A percentile compares a stretch with the other conserved stretches of the same genome.
Evolutionary conservation across 2,888 invertebrate species (phyloP).

Genomic region (Diarsia dahlii): DNA sequence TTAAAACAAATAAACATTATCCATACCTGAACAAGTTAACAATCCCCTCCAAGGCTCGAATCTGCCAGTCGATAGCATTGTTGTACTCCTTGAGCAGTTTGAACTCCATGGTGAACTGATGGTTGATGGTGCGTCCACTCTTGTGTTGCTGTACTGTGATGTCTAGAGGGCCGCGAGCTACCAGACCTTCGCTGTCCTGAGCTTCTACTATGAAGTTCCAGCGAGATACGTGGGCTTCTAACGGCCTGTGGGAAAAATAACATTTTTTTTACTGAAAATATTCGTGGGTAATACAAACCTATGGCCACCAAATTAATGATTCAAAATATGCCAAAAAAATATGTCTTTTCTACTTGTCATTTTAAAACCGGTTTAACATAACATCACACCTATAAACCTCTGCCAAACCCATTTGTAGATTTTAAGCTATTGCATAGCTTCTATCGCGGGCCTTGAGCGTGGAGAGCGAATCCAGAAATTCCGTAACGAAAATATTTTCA

Average conservation of each 20-base stretch:
- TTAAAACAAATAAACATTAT: too few species aligned
- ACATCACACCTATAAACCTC: too few species aligned
- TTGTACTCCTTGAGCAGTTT: constrained; percentile 87
- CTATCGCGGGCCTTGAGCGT: too few species aligned
- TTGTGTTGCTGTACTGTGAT: constrained; percentile 96
- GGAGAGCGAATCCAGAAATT: too few species aligned
- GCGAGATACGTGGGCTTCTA: constrained; percentile 95
- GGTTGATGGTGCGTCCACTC: constrained; percentile 94
- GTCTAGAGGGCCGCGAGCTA: constrained; percentile 93
- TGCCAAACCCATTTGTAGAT: too few species aligned
- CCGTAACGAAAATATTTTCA: too few species aligned
- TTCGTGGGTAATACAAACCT: background rate
- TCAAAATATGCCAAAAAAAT: background rate
- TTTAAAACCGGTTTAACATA: too few species aligned
- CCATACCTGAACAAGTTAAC: constrained; percentile 86
- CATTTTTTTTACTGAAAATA: background rate
- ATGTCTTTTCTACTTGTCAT: background rate
- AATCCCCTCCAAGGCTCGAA: constrained; percentile 91
- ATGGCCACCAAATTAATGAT: too few species aligned
- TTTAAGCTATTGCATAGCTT: too few species aligned
- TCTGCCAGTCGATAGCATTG: constrained; percentile 94
- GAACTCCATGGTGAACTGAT: constrained; percentile 94
- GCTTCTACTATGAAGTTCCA: constrained; percentile 96
- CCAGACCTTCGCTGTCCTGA: constrained; percentile 94
- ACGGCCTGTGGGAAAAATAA: constrained; percentile 90